phyloP scores from a whole-genome alignment of 2,797 vertebrate genomes.

The Siniperca scherzeri region DNA sequence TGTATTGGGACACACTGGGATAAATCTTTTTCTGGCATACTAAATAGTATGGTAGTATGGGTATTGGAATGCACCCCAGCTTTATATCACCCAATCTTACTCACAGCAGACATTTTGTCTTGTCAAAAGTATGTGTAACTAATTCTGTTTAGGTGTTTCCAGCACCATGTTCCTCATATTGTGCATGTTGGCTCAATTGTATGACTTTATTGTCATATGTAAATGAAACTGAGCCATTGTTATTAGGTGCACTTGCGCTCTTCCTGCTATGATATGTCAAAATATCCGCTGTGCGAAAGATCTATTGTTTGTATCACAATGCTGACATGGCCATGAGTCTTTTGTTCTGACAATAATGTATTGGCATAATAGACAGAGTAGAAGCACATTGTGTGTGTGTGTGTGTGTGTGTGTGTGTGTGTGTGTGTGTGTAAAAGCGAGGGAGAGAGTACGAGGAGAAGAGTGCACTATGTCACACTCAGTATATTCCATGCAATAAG shows the following conservation, averaged over 20 bases:
- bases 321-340: neutral
- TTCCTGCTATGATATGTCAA: neutral
- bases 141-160: neutral
- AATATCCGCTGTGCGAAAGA: neutral
- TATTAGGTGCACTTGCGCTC: neutral
- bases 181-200: neutral
- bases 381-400: neutral
- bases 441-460: slow-evolving; percentile 3
- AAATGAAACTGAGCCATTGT: slow-evolving; percentile 4
- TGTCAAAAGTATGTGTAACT: neutral
- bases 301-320: neutral
- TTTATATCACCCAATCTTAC: neutral
- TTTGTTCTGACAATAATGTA: neutral
- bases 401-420: neutral
- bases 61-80: no score
- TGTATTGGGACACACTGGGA: no score
- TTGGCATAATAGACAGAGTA: neutral
- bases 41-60: no score
- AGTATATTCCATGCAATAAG: slow-evolving; percentile 20
- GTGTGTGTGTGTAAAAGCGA: neutral
- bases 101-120: neutral
- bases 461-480: slow-evolving; percentile 11
- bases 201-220: neutral
- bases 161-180: no score
- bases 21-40: no score